Evolutionary conservation across 2,113 vertebrate genomes (phyloP).

Genomic region (Terrapene triunguis): DNA sequence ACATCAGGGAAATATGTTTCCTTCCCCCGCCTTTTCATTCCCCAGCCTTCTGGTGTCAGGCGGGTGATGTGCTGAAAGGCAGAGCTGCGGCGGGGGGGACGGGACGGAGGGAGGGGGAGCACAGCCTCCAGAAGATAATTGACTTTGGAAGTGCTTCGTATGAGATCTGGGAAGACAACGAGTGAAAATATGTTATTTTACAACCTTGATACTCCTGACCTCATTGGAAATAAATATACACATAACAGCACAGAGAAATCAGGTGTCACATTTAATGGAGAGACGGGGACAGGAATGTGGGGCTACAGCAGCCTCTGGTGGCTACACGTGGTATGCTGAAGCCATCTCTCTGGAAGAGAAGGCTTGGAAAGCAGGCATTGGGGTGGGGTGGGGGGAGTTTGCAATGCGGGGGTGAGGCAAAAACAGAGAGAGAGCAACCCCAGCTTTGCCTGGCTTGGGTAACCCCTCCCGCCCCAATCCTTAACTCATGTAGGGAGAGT

Average conservation of each 20-base stretch:
- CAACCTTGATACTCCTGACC: slow-evolving; percentile 82
- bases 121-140: slow-evolving; percentile 67
- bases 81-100: neutral
- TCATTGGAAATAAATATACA: slow-evolving; percentile 75
- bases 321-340: neutral
- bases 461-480: rapidly evolving
- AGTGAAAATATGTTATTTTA: slow-evolving; percentile 82
- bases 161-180: slow-evolving; percentile 75
- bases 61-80: neutral
- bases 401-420: rapidly evolving
- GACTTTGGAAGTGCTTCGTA: slow-evolving; percentile 65
- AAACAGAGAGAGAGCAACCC: neutral
- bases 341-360: rapidly evolving
- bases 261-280: neutral
- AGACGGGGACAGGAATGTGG: neutral
- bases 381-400: neutral
- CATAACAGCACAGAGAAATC: neutral
- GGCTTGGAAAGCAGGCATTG: neutral
- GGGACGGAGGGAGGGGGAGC: neutral
- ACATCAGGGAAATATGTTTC: rapidly evolving
- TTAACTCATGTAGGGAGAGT: neutral
- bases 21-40: neutral
- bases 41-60: neutral
- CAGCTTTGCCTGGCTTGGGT: rapidly evolving
- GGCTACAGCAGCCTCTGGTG: slow-evolving; percentile 71